Percentiles rank a stretch among this genome's conserved stretches.
phyloP scores from a whole-genome alignment of 1,140 invertebrate species.

The Ceratitis capitata region DNA sequence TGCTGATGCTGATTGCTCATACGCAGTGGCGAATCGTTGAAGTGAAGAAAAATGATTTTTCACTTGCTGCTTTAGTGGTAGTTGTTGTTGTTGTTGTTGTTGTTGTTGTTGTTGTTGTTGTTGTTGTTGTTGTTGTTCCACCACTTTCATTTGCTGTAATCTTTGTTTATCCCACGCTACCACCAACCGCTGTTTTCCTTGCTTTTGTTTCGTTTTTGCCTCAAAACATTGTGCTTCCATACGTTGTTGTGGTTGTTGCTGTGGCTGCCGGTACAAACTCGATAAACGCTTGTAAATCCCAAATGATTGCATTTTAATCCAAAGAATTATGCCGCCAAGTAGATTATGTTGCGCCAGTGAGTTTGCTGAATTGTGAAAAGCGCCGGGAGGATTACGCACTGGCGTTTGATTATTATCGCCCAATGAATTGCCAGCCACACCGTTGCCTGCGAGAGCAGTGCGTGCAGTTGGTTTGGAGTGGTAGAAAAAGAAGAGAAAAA shows the following conservation, averaged over 20 bases:
- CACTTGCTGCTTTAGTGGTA: background rate
- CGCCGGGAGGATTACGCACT: slow-evolving; percentile 65
- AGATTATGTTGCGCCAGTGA: slow-evolving; percentile 63
- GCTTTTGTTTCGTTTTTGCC: background rate
- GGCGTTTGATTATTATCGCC: slow-evolving; percentile 64
- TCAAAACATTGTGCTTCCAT: too few relatives aligned
- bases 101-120: background rate
- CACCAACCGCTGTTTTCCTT: background rate
- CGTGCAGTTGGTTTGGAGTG: background rate
- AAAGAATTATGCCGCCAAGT: slow-evolving; percentile 63
- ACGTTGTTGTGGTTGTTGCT: background rate
- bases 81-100: background rate
- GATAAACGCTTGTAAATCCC: slow-evolving; percentile 65
- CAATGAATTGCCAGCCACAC: slow-evolving; percentile 47
- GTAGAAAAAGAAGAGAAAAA: background rate
- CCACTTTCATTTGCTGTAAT: background rate
- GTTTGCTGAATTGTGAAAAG: slow-evolving; percentile 65
- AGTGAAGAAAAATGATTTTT: slow-evolving; percentile 20
- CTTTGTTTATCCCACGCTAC: too few relatives aligned
- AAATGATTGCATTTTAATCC: slow-evolving; percentile 66
- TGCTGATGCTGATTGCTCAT: slow-evolving; percentile 20
- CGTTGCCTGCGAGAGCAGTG: slow-evolving; percentile 52
- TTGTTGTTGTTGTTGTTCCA: background rate
- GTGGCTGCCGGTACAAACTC: slow-evolving; percentile 48
- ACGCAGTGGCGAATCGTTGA: background rate